Evolutionary conservation across 1,140 invertebrate genomes (phyloP).

Genomic region (Drosophila repletoides): DNA sequence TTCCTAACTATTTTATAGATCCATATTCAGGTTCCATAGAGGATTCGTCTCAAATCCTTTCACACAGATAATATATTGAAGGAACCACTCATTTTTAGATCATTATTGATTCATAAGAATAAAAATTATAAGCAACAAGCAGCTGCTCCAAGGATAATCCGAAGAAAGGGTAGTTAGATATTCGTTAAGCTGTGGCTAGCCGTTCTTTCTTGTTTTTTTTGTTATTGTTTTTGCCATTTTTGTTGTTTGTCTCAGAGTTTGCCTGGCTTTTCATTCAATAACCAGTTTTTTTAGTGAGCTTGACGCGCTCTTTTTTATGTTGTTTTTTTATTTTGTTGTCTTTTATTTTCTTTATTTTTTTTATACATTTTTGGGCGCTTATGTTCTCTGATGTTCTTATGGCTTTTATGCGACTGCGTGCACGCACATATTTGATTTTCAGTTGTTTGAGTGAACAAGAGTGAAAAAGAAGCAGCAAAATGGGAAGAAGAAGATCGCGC

Average conservation of each 20-base stretch:
- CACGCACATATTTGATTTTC: slow-evolving; percentile 29
- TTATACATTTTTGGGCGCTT: slow-evolving; percentile 37
- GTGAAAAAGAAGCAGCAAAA: too few species aligned
- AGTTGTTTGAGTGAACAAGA: slow-evolving; percentile 5
- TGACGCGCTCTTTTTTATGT: slow-evolving; percentile 49
- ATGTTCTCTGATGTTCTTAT: slow-evolving; percentile 4
- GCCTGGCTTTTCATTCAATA: slow-evolving; percentile 78
- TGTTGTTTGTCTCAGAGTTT: slow-evolving; percentile 39
- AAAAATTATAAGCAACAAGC: too few species aligned
- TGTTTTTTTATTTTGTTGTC: slow-evolving; percentile 21
- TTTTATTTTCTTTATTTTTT: slow-evolving; percentile 40
- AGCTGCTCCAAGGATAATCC: too few species aligned
- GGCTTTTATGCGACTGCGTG: slow-evolving; percentile 43
- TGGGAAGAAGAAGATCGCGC: too few species aligned
- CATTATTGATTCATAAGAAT: too few species aligned
- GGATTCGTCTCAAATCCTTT: too few species aligned
- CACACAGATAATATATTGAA: too few species aligned
- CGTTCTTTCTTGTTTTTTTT: slow-evolving; percentile 28
- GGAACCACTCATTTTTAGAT: too few species aligned
- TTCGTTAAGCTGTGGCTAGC: slow-evolving; percentile 16
- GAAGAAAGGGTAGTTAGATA: too few species aligned
- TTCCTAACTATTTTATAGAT: too few species aligned
- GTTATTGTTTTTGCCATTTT: slow-evolving; percentile 62
- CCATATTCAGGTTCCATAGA: too few species aligned
- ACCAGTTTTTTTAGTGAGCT: slow-evolving; percentile 75